Base-by-base conservation (phyloP, 2,797 vertebrate genomes). In the Epinephelus malabaricus region DNA sequence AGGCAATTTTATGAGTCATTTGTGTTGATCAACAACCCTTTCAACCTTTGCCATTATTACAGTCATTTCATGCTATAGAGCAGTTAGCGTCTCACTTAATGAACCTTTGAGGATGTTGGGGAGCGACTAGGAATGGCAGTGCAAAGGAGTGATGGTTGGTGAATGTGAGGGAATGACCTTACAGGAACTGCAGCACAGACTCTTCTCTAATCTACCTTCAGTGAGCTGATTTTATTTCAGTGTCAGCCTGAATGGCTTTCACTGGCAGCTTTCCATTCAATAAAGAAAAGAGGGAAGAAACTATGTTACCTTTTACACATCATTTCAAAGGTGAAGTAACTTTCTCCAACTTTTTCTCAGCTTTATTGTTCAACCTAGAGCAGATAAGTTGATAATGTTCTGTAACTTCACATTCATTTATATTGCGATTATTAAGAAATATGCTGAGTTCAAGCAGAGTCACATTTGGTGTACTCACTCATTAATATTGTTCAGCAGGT, bases 1-100 rank as follows among this genome's bases (percentile, higher is more conserved):
- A 56, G 47, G 38, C 76, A 30, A 84, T 89, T 88, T 88, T 81
- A 78, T 75, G 81, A 84, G 64, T 85, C 83, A 88, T 89, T 86
- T 89, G 82, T 88, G 86, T 88, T 90, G 85, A 88, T 92, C 90
- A 90, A 90, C 90, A 90, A 81, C 87, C 79, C 76, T 84, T 84
- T 84, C 81, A 83, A 83, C 88, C 84, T 91, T 88, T 88, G 76
- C 74, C 79, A 73, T 86, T 78, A 80, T 64, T 77, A 73, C 70
- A 46, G 70, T 76, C 56, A 79, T 85, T 86, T 81, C 64, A 83
- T 81, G 75, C 80, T 69, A 25, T 61, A n/a, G 56, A 78, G 78
- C 79, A 83, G 73, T 86, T 86, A 83, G 73, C 21, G 17, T 55
- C 69, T 86, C 65, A 78, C 66, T 86, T 82, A 88, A 90, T 88